These are phyloP conservation scores for Odontesthes bonariensis DNA, from an alignment of 2,113 vertebrate genomes.

Conservation along the genomic window DNA sequence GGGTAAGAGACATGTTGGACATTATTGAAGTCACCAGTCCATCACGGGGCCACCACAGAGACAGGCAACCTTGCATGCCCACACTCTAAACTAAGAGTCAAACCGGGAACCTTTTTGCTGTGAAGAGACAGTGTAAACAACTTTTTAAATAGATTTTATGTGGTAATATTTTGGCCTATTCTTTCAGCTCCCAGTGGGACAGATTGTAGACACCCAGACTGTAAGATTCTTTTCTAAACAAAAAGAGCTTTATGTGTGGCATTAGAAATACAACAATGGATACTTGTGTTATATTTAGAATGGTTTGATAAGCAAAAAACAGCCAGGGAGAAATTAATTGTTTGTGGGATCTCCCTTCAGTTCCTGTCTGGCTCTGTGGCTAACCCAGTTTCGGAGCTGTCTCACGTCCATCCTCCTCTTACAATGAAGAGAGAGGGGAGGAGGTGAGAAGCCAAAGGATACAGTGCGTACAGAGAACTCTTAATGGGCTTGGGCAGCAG, in stretches of 20 bases:
- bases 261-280: constrained; percentile 66
- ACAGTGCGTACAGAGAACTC: constrained; percentile 22
- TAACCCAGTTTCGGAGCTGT: constrained; percentile 67
- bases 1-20: not conserved
- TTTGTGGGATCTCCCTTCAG: constrained; percentile 62
- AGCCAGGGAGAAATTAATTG: constrained; percentile 65
- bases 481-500: constrained; percentile 20
- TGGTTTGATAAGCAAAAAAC: constrained; percentile 65
- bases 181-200: constrained; percentile 56
- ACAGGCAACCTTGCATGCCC: not conserved
- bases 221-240: constrained; percentile 52
- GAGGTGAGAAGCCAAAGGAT: constrained; percentile 20
- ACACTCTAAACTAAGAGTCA: not conserved
- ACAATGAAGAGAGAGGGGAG: constrained; percentile 61
- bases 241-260: constrained; percentile 50
- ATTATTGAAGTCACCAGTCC: not conserved
- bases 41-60: not conserved
- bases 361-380: constrained; percentile 72
- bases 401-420: constrained; percentile 70
- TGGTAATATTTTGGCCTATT: constrained; percentile 60
- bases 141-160: constrained; percentile 46
- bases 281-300: constrained; percentile 68
- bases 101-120: not conserved
- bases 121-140: not conserved
- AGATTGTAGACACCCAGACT: constrained; percentile 47